Evolutionary conservation across 2,113 vertebrate genomes (phyloP), one percentile per base, ranked within the genome.

Genomic region (Xiphophorus maculatus): DNA sequence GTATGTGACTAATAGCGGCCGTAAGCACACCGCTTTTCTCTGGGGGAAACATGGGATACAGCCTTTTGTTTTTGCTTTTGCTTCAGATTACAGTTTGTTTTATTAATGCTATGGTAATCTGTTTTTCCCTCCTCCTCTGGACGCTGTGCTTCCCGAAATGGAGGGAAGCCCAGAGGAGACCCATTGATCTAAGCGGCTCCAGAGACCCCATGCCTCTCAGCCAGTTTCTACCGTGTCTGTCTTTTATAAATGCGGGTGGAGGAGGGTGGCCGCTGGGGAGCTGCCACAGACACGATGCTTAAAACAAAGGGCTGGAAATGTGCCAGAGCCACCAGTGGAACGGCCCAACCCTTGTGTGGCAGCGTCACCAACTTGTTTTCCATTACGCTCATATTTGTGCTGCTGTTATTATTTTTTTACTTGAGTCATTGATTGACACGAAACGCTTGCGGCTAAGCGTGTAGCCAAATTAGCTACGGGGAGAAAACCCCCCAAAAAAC

Each of bases 31-130:
- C 62, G 82, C 73, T 70, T 77, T 91, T 91, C 90, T 76, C 66
- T 48, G 90, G 90, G 40, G 83, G 78, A 82, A 88, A 87, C 88
- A 88, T 22, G 76, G 51, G 85, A 88, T 84, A 71, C 85, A 81
- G 80, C 77, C 89, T 84, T 93, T 91, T 93, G 92, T 91, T 87
- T 90, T 88, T 69, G 83, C 82, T 83, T 86, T 86, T 89, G 90
- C 90, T 90, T 89, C 86, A 87, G 88, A 92, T 93, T 93, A 89
- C 79, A 81, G 79, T 89, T 88, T 91, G 88, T 89, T 93, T 92
- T 92, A 90, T 91, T 91, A 93, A 92, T 92, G 89, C 73, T 86
- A 91, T 90, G 90, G 79, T 93, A 93, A 93, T 93, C 85, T 69
- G 71, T 64, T 81, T 83, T 76, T 68, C 68, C 82, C 87, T 82